Base-by-base conservation (phyloP, 2,797 vertebrate genomes). In the Silurus aristotelis region DNA sequence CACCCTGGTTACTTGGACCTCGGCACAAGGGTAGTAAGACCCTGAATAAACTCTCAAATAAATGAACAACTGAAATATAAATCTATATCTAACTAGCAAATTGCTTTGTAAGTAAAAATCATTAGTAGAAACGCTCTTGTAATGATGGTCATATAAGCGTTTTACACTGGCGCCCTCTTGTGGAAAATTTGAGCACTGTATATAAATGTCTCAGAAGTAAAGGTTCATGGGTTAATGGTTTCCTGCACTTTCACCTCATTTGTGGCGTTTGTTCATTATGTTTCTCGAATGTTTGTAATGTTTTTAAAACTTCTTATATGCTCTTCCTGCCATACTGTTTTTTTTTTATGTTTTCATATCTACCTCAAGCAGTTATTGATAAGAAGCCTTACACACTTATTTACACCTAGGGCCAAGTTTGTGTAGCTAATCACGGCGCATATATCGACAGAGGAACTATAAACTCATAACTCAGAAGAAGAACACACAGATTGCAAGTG, bases 131-230 rank as follows among this genome's bases (percentile, higher is more conserved):
- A 38, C 38, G 5, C 38, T 38, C 4, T 5, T 4, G 38, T 38
- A 38, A 38, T 38, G n/a, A 83, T 8, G 43, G 27, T 55, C 31
- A 52, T 58, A 38, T 22, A 3, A 70, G 56, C 80, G 76, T 58
- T 64, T 58, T 73, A 48, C 70, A 67, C 22, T 17, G 58, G 64
- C 85, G 12, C 38, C 88, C 75, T 71, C 87, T 89, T 77, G 85
- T 86, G 88, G 80, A 56, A 52, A 72, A 9, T 78, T 5, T 43
- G 52, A 72, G 72, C 66, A 55, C 25, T n/a, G 61, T 27, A 60
- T 63, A 43, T 7, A 52, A 7, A 61, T 43, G 14, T 12, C 56
- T 60, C 15, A 52, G 14, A 61, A 56, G 19, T 48, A 46, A 5
- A 10, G n/a, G 25, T 3, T 72, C 12, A 61, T 31, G 15, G 58